Evolutionary conservation across 2,113 vertebrate genomes (phyloP).

Genomic region (Sander lucioperca): DNA sequence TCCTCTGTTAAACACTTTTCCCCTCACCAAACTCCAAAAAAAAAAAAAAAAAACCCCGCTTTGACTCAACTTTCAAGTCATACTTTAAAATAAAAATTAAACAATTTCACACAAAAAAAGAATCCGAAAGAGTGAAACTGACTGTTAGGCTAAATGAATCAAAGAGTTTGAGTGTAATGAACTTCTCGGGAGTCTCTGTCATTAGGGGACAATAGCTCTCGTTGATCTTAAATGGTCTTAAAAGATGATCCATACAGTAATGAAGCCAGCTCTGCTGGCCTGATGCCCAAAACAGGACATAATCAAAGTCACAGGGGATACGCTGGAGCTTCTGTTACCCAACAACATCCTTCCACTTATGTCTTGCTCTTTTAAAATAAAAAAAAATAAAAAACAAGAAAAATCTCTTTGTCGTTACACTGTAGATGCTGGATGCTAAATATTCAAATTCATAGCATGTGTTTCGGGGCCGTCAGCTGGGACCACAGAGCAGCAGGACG

Average conservation of each 20-base stretch:
- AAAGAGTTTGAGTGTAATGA: conserved; percentile 75
- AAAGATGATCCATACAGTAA: conserved; percentile 89
- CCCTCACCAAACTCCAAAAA: conserved; percentile 49
- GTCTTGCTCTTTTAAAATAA: conserved; percentile 18
- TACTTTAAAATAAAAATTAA: conserved; percentile 38
- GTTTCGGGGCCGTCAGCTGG: conserved; percentile 54
- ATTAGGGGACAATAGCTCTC: conserved; percentile 68
- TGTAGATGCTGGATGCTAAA: conserved; percentile 37
- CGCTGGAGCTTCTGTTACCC: conserved; percentile 65
- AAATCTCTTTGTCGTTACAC: conserved; percentile 55
- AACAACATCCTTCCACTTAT: conserved; percentile 48
- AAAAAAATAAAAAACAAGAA: not conserved
- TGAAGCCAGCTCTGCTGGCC: conserved; percentile 81
- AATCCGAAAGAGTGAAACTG: not conserved
- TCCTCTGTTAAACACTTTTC: conserved; percentile 76
- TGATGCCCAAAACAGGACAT: conserved; percentile 73
- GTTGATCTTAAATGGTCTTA: conserved; percentile 86
- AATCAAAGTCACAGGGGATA: conserved; percentile 78
- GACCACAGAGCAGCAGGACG: conserved; percentile 62
- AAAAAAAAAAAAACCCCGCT: conserved; percentile 42
- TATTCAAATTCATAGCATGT: conserved; percentile 72
- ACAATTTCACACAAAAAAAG: conserved; percentile 10
- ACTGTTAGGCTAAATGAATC: conserved; percentile 67
- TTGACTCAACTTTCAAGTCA: conserved; percentile 61
- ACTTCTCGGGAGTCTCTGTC: conserved; percentile 73